Evolutionary conservation across 2,888 invertebrate genomes (phyloP).

Genomic region (Tenthredo distinguenda): DNA sequence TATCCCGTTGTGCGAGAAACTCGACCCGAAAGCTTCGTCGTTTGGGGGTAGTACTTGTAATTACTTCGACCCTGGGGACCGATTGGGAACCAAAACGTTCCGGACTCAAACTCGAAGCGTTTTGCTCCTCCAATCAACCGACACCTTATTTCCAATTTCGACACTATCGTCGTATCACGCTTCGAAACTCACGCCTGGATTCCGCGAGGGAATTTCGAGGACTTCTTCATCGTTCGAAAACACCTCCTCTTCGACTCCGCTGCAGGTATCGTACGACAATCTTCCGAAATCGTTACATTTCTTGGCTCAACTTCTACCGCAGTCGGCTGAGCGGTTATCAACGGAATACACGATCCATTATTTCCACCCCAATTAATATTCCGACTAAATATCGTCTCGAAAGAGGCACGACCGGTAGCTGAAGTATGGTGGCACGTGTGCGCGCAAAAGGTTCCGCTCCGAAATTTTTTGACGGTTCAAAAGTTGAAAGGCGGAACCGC

Average conservation of each 20-base stretch:
- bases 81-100: constrained; percentile 1
- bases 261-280: too few species aligned
- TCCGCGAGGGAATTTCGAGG: too few species aligned
- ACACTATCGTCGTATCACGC: background rate
- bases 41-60: constrained; percentile 58
- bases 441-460: constrained; percentile 73
- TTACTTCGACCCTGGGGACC: constrained; percentile 65
- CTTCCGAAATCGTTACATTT: background rate
- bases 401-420: constrained; percentile 15
- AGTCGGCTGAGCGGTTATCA: background rate
- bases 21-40: constrained; percentile 24
- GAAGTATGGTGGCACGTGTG: constrained; percentile 71
- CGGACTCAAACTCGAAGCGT: constrained; percentile 17
- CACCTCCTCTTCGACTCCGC: too few species aligned
- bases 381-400: background rate
- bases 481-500: constrained; percentile 76
- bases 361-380: constrained; percentile 21
- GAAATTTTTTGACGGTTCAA: constrained; percentile 72
- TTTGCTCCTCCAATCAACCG: background rate
- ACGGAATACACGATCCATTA: background rate
- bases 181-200: background rate
- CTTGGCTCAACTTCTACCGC: background rate
- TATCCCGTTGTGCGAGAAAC: constrained; percentile 30
- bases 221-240: background rate
- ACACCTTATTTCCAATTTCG: background rate